Evolutionary conservation across 2,113 vertebrate species (phyloP).

Genomic region (Oryzias woworae): DNA sequence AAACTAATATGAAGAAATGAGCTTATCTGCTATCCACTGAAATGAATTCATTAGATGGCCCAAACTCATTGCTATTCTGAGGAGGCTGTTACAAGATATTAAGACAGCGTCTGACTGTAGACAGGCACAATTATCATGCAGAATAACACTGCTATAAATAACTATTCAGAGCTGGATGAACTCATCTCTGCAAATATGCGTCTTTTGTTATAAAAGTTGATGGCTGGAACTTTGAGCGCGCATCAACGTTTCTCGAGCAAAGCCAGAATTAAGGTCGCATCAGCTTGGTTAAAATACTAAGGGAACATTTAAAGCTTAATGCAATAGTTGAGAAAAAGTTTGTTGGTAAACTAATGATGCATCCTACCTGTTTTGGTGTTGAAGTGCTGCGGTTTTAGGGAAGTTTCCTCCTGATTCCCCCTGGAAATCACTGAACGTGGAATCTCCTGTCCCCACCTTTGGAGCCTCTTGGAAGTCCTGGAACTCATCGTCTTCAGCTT

Average conservation of each 20-base stretch:
- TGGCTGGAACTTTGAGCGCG: neutral
- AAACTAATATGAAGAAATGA: constrained; percentile 54
- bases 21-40: constrained; percentile 58
- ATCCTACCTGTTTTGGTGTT: constrained; percentile 85
- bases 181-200: constrained; percentile 19
- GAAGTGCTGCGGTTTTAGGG: constrained; percentile 73
- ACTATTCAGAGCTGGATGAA: constrained; percentile 13
- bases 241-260: neutral
- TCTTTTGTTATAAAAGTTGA: constrained; percentile 7
- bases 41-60: constrained; percentile 62
- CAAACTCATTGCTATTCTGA: constrained; percentile 57
- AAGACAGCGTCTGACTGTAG: constrained; percentile 37
- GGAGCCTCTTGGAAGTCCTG: constrained; percentile 98
- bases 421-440: constrained; percentile 89
- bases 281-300: neutral
- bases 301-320: neutral
- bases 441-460: constrained; percentile 85
- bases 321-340: neutral
- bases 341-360: neutral
- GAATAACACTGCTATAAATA: constrained; percentile 43
- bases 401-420: constrained; percentile 79
- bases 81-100: constrained; percentile 47
- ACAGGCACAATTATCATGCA: constrained; percentile 38
- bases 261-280: constrained; percentile 5
- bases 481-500: constrained; percentile 95